Conservation (phyloP, 2,888 invertebrate species). For the Cephus rjabovi region DNA sequence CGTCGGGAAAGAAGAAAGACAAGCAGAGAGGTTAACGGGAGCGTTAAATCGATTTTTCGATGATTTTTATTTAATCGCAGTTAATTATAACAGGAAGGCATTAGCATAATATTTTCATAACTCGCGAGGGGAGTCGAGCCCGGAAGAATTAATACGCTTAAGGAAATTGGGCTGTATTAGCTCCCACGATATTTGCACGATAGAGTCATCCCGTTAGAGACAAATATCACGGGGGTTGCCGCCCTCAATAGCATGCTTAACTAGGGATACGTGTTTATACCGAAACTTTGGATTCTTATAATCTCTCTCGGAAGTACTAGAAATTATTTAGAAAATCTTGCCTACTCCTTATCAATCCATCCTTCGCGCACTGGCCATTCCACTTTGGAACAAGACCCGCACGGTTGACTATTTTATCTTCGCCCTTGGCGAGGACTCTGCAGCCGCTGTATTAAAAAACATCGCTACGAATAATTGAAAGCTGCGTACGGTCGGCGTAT, state of each 20-base stretch:
- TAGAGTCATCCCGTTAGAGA: too few species aligned
- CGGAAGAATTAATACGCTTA: not conserved
- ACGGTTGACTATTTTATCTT: not conserved
- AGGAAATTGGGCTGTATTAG: not conserved
- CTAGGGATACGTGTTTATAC: too few species aligned
- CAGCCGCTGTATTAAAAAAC: not conserved
- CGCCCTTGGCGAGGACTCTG: not conserved
- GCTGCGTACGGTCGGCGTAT: not conserved
- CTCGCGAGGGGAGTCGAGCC: not conserved
- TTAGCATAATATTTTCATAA: constrained; percentile 7
- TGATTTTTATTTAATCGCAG: constrained; percentile 39
- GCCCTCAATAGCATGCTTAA: too few species aligned
- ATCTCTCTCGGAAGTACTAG: not conserved
- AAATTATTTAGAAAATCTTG: not conserved
- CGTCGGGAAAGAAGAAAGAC: too few species aligned
- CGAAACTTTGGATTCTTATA: not conserved
- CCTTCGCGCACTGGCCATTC: not conserved
- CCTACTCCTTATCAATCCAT: not conserved
- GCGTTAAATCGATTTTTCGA: constrained; percentile 21
- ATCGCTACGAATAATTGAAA: not conserved
- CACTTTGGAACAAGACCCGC: not conserved
- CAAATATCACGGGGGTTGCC: too few species aligned
- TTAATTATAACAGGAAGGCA: not conserved
- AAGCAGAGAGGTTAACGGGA: not conserved
- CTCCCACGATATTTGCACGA: not conserved